phyloP scores from a whole-genome alignment of 1,140 invertebrate genomes.

The Ceratitis capitata region DNA sequence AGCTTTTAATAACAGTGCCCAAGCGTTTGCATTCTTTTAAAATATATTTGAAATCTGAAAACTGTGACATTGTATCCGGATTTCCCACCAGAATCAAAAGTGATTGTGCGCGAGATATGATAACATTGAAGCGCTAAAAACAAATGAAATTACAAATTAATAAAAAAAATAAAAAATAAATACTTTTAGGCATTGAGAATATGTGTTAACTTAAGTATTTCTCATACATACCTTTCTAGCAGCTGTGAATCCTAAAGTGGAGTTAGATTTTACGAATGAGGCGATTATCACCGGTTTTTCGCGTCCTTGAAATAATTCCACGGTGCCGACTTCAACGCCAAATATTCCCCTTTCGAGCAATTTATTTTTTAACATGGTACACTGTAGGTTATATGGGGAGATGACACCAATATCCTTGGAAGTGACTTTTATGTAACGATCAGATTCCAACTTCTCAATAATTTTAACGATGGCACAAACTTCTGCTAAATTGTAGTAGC shows the following conservation, averaged over 20 bases:
- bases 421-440: neutral
- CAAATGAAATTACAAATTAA: slow-evolving; percentile 47
- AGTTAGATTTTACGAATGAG: slow-evolving; percentile 77
- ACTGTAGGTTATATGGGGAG: slow-evolving; percentile 82
- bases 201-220: neutral
- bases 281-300: slow-evolving; percentile 84
- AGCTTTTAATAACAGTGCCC: neutral
- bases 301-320: slow-evolving; percentile 89
- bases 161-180: slow-evolving; percentile 47
- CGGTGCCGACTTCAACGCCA: slow-evolving; percentile 80
- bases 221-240: slow-evolving; percentile 70
- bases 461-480: no score
- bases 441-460: neutral
- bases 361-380: slow-evolving; percentile 68
- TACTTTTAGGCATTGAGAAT: no score
- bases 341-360: slow-evolving; percentile 56
- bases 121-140: slow-evolving; percentile 81
- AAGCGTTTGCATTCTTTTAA: neutral
- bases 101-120: slow-evolving; percentile 81
- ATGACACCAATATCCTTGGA: slow-evolving; percentile 80
- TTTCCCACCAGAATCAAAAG: slow-evolving; percentile 85
- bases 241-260: slow-evolving; percentile 77
- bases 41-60: neutral
- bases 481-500: no score
- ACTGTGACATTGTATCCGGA: slow-evolving; percentile 55